A percentile compares a stretch with the other conserved stretches of the same genome.
phyloP scores from a whole-genome alignment of 2,888 invertebrate species.

The Ecliptopera silaceata region DNA sequence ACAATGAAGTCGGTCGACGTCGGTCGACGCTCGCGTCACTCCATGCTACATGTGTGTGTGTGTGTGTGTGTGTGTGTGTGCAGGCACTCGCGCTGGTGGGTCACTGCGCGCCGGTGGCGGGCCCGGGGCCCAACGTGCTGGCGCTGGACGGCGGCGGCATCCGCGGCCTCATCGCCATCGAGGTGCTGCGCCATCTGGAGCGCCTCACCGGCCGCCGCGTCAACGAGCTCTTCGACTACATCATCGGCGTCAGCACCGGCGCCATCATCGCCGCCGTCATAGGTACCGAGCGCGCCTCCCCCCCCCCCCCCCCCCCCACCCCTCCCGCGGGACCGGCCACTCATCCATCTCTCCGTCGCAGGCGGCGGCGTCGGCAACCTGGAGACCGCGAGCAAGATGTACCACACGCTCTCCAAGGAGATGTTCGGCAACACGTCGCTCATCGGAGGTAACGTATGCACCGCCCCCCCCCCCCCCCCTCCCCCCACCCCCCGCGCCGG shows the following conservation, averaged over 20 bases:
- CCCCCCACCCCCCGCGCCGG: no score
- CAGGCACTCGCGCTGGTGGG: conserved; percentile 88
- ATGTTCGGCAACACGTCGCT: conserved; percentile 76
- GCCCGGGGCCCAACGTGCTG: conserved; percentile 90
- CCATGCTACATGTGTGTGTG: no score
- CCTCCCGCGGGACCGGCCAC: neutral
- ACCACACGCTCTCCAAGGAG: conserved; percentile 67
- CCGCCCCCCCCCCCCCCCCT: no score
- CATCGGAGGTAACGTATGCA: conserved; percentile 66
- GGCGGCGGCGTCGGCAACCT: conserved; percentile 66
- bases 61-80: neutral
- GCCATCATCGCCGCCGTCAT: conserved; percentile 90
- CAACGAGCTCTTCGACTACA: conserved; percentile 92
- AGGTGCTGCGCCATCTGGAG: conserved; percentile 91
- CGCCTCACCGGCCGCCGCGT: conserved; percentile 86
- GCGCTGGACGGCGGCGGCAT: conserved; percentile 96
- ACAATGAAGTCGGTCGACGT: no score
- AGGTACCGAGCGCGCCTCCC: conserved; percentile 67
- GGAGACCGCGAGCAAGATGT: conserved; percentile 70
- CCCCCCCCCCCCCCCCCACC: conserved; percentile 43
- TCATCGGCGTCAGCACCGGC: conserved; percentile 93
- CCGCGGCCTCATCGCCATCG: conserved; percentile 92
- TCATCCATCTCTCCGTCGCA: conserved; percentile 22
- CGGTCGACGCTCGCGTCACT: no score
- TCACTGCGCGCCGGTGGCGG: conserved; percentile 85